phyloP scores from a whole-genome alignment of 2,113 vertebrate genomes.

The Austrofundulus limnaeus region DNA sequence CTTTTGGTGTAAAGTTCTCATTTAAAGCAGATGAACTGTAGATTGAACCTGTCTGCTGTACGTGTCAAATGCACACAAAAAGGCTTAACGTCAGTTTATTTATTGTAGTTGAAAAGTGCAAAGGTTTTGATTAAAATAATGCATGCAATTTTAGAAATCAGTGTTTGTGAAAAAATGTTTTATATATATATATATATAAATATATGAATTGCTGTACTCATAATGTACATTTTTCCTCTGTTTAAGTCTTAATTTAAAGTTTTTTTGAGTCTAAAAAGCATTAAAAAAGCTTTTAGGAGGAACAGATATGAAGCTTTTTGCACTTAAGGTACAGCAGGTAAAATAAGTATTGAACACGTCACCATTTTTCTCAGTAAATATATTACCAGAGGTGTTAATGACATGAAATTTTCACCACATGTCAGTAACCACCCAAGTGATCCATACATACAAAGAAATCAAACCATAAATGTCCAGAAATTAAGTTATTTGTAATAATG shows the following conservation, averaged over 20 bases:
- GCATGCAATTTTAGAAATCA: slow-evolving; percentile 83
- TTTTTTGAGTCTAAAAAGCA: slow-evolving; percentile 78
- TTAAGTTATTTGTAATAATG: too few relatives aligned
- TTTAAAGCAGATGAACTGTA: slow-evolving; percentile 87
- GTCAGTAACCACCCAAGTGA: too few relatives aligned
- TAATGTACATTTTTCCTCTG: slow-evolving; percentile 65
- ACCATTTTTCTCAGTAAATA: too few relatives aligned
- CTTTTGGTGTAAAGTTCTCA: slow-evolving; percentile 89
- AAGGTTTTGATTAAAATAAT: slow-evolving; percentile 86
- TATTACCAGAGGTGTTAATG: too few relatives aligned
- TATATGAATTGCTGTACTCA: slow-evolving; percentile 65
- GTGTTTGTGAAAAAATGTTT: slow-evolving; percentile 64
- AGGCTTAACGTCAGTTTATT: slow-evolving; percentile 88
- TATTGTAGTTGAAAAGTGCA: slow-evolving; percentile 82
- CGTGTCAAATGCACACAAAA: slow-evolving; percentile 84
- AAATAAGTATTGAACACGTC: too few relatives aligned
- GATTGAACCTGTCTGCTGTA: slow-evolving; percentile 84
- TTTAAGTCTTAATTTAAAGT: slow-evolving; percentile 65
- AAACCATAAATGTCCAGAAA: too few relatives aligned
- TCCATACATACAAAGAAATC: too few relatives aligned
- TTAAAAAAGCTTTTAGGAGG: slow-evolving; percentile 62
- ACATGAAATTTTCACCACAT: too few relatives aligned
- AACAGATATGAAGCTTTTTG: slow-evolving; percentile 60
- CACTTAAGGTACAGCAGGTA: too few relatives aligned
- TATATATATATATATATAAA: slow-evolving; percentile 55